Evolutionary conservation across 2,113 vertebrate species (phyloP).

Genomic region (Ellobius talpinus): DNA sequence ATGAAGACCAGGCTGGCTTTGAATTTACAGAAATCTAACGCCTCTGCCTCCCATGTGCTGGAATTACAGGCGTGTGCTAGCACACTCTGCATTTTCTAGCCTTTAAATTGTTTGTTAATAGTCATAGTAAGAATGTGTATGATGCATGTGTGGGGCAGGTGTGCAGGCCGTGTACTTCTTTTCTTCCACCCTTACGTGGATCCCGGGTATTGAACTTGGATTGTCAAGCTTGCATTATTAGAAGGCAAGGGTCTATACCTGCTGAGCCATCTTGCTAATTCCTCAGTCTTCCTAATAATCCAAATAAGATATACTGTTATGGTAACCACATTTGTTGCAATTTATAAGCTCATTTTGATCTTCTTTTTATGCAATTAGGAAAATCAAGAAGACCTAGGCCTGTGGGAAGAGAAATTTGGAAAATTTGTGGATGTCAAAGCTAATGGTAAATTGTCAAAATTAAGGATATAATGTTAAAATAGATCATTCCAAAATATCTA

Average conservation of each 20-base stretch:
- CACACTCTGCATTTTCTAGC: neutral
- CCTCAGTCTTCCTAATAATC: constrained; percentile 42
- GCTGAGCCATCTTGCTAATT: neutral
- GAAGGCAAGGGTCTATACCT: neutral
- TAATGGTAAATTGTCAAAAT: constrained; percentile 87
- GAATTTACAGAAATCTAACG: neutral
- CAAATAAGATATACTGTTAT: constrained; percentile 37
- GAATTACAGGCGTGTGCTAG: neutral
- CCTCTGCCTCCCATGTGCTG: neutral
- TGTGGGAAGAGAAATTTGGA: constrained; percentile 93
- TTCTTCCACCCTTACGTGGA: neutral
- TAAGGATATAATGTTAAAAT: constrained; percentile 52
- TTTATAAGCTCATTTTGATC: constrained; percentile 51
- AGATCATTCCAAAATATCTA: constrained; percentile 66
- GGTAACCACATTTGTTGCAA: constrained; percentile 16
- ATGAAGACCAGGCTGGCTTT: neutral
- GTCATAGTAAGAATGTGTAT: neutral
- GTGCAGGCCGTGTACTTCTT: neutral
- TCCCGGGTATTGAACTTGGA: neutral
- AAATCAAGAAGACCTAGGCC: constrained; percentile 84
- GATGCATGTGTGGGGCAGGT: neutral
- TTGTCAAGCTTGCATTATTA: neutral
- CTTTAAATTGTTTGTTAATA: neutral
- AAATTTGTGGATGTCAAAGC: constrained; percentile 93
- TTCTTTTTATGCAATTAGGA: constrained; percentile 80